Percentiles rank a stretch among this genome's conserved stretches.
Conservation (phyloP, 2,888 invertebrate species). For the Nomada ruficornis region DNA sequence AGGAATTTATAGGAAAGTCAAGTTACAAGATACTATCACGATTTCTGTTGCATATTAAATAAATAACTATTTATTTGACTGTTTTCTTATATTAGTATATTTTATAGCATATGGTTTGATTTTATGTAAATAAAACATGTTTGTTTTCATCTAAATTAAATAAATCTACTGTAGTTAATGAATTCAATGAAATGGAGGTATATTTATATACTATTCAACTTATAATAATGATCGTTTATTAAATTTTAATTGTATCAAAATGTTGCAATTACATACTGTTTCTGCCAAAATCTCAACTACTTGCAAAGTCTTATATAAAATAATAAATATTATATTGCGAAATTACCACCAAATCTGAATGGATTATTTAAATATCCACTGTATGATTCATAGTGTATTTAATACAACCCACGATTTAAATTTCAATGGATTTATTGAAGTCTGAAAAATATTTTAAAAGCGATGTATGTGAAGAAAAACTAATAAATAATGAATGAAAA, state of each 20-base stretch:
- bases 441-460: constrained; percentile 14
- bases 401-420: constrained; percentile 10
- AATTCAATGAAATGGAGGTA: constrained; percentile 24
- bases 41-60: constrained; percentile 70
- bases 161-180: not conserved
- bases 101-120: constrained; percentile 20
- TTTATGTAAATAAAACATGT: constrained; percentile 42
- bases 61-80: constrained; percentile 59
- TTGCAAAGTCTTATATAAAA: constrained; percentile 34
- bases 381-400: constrained; percentile 13
- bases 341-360: constrained; percentile 8
- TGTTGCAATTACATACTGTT: constrained; percentile 31
- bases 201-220: constrained; percentile 27
- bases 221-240: constrained; percentile 44
- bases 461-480: constrained; percentile 16
- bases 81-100: constrained; percentile 24
- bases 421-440: constrained; percentile 11
- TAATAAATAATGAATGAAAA: constrained; percentile 52
- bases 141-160: not conserved
- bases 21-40: constrained; percentile 60
- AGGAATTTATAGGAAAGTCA: constrained; percentile 59
- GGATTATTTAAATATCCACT: constrained; percentile 14
- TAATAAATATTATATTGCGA: constrained; percentile 44
- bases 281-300: constrained; percentile 23
- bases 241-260: constrained; percentile 29